A percentile compares a stretch with the other conserved stretches of the same genome.
Conservation (phyloP, 2,797 vertebrate genomes). For the Anabacerthia variegaticeps region DNA sequence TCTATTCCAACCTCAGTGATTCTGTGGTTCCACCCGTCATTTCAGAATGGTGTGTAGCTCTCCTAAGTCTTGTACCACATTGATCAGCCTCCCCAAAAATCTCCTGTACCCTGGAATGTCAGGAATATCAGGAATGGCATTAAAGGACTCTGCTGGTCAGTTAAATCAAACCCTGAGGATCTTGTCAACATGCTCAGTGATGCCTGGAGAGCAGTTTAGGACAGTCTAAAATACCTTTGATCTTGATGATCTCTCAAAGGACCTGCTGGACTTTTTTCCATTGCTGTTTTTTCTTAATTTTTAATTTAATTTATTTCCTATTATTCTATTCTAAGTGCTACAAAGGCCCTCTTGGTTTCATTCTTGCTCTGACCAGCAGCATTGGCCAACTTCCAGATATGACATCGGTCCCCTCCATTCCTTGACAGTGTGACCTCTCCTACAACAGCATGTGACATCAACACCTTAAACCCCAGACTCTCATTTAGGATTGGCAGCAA, state of each 20-base stretch:
- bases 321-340: neutral
- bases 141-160: neutral
- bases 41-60: neutral
- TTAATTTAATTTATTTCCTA: neutral
- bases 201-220: neutral
- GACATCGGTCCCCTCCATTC: neutral
- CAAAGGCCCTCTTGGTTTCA: neutral
- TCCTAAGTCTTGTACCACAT: accelerated
- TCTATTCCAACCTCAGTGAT: neutral
- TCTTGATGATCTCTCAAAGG: neutral
- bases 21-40: neutral
- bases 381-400: neutral
- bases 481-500: neutral
- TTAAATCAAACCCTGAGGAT: neutral
- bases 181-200: neutral
- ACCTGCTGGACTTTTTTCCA: neutral
- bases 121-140: neutral
- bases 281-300: neutral
- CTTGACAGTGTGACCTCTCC: neutral
- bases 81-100: neutral
- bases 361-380: neutral
- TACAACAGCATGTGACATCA: neutral
- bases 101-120: neutral
- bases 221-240: neutral
- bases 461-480: neutral